phyloP scores from a whole-genome alignment of 2,888 invertebrate species.

The Chalcis sispes region DNA sequence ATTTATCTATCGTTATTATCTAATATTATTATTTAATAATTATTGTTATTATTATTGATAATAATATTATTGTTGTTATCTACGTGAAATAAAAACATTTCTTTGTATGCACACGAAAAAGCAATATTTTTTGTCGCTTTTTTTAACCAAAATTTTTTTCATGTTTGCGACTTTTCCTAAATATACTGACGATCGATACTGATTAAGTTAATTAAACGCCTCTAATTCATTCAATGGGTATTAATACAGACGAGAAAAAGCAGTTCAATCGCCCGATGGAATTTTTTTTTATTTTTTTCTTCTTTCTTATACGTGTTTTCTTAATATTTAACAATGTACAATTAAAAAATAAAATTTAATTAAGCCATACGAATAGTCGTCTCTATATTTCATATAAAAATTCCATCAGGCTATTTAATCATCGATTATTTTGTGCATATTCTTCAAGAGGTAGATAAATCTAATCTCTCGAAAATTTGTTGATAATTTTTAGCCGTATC shows the following conservation, averaged over 20 bases:
- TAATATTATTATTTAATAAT: conserved; percentile 25
- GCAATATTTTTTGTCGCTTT: conserved; percentile 51
- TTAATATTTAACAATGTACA: conserved; percentile 42
- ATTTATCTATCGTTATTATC: conserved; percentile 12
- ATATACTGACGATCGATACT: conserved; percentile 73
- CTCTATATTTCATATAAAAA: conserved; percentile 54
- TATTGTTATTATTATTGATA: conserved; percentile 20
- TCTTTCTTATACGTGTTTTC: too few relatives aligned
- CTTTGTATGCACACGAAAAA: conserved; percentile 52
- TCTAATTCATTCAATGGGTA: conserved; percentile 54
- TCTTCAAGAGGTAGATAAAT: conserved; percentile 40
- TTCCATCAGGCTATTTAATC: conserved; percentile 64
- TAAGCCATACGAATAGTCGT: conserved; percentile 52
- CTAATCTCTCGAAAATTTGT: conserved; percentile 39
- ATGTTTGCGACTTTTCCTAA: conserved; percentile 51
- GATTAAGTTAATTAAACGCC: conserved; percentile 68
- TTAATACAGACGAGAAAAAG: conserved; percentile 62
- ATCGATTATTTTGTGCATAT: conserved; percentile 61
- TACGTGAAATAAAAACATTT: conserved; percentile 54
- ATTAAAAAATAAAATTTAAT: conserved; percentile 60
- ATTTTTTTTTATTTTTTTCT: conserved; percentile 59
- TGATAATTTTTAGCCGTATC: conserved; percentile 67
- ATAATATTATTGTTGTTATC: conserved; percentile 44
- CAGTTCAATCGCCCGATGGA: conserved; percentile 60
- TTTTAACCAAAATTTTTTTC: conserved; percentile 47